phyloP scores from a whole-genome alignment of 2,113 vertebrate genomes.

The Sorex araneus region DNA sequence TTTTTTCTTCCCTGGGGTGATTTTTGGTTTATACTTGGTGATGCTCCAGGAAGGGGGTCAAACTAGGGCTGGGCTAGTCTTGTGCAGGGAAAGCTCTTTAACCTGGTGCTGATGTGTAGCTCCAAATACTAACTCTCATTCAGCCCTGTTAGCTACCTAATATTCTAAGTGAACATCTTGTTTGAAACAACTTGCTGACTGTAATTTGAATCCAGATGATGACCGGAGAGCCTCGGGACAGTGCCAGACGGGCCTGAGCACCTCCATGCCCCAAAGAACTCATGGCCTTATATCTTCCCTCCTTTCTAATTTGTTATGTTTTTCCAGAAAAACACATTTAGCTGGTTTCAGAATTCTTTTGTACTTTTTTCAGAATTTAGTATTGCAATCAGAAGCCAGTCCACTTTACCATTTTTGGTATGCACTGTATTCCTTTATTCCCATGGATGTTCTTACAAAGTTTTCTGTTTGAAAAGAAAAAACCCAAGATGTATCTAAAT shows the following conservation, averaged over 20 bases:
- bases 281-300: constrained; percentile 26
- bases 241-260: too few relatives aligned
- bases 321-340: constrained; percentile 29
- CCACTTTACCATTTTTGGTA: neutral
- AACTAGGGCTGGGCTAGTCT: too few relatives aligned
- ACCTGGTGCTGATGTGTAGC: too few relatives aligned
- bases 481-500: neutral
- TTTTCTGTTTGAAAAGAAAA: neutral
- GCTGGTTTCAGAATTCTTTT: constrained; percentile 27
- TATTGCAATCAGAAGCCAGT: neutral
- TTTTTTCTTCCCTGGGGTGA: too few relatives aligned
- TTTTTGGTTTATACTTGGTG: too few relatives aligned
- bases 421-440: neutral
- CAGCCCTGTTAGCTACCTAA: neutral
- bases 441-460: too few relatives aligned
- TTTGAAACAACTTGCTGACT: neutral
- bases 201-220: too few relatives aligned
- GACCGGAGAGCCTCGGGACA: too few relatives aligned
- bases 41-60: too few relatives aligned
- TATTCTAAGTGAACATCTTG: too few relatives aligned
- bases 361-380: neutral
- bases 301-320: neutral
- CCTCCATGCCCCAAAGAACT: neutral
- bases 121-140: neutral
- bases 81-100: too few relatives aligned